Percentiles rank a stretch among this genome's conserved stretches.
These are phyloP conservation scores for Drosophila hamatofila DNA, from an alignment of 2,888 invertebrate species.

Conservation along the genomic window DNA sequence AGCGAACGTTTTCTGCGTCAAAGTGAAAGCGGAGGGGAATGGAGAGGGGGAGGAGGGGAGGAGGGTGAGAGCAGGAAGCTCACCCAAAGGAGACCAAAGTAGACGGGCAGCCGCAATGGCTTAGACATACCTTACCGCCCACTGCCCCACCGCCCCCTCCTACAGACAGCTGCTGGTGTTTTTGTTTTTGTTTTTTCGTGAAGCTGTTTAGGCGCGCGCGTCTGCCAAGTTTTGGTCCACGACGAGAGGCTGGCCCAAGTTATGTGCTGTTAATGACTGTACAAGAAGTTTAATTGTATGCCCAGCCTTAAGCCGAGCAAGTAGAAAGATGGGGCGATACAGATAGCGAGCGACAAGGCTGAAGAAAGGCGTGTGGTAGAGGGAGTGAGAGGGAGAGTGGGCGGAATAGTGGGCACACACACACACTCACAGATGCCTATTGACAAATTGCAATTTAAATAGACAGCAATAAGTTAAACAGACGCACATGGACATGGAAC, in stretches of 20 bases:
- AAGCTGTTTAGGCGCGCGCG: constrained; percentile 42
- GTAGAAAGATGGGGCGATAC: constrained; percentile 19
- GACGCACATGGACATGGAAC: constrained; percentile 60
- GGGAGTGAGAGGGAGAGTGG: constrained; percentile 8
- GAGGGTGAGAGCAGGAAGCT: not conserved
- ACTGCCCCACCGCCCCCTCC: not conserved
- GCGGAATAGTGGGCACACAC: not conserved
- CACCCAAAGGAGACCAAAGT: constrained; percentile 22
- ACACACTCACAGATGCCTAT: constrained; percentile 48
- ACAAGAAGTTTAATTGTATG: constrained; percentile 81
- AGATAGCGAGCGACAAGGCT: constrained; percentile 5
- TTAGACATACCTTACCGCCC: constrained; percentile 37
- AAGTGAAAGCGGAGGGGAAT: constrained; percentile 31
- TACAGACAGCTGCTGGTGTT: not conserved
- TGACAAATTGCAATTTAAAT: constrained; percentile 82
- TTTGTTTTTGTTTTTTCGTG: constrained; percentile 24
- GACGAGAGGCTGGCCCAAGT: constrained; percentile 61
- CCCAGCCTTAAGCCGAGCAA: constrained; percentile 44
- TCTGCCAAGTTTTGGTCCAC: constrained; percentile 75
- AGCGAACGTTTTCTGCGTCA: constrained; percentile 69
- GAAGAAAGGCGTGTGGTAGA: not conserved
- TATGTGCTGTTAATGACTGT: constrained; percentile 80
- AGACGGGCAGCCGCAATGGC: constrained; percentile 61
- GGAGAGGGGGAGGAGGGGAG: not conserved
- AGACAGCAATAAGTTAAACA: constrained; percentile 81